Evolutionary conservation across 2,797 vertebrate genomes (phyloP), one percentile per base, ranked within the genome.

Genomic region (Urocyon cinereoargenteus): DNA sequence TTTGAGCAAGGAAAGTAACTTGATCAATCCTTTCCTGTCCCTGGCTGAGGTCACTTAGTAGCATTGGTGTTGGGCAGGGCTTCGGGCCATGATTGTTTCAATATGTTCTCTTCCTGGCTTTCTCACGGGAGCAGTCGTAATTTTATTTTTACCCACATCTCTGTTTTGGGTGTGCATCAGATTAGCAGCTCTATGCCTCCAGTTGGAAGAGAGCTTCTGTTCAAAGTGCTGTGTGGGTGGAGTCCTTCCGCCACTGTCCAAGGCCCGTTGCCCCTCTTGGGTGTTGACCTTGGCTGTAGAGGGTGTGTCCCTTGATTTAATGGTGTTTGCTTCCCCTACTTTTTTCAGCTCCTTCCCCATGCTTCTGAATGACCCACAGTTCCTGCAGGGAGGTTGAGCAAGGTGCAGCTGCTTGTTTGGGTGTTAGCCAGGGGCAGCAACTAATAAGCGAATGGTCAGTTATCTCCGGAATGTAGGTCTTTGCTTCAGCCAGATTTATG

Each of bases 111-210:
- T 97, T 97, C 96, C 92, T 97, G 94, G 85, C 90, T 94, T 96
- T 96, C 97, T 98, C 96, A 83, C 3, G 88, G 95, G 87, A 98
- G 90, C 66, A 86, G 87, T 91, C 36, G 36, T 92, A 82, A 83
- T 96, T 97, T 96, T 97, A 97, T 98, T 97, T 96, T 97, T 97
- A 96, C 94, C 85, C 95, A 97, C 51, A 21, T 95, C 45, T 92
- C 96, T 90, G 94, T 97, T 97, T 92, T 83, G 90, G 78, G 85
- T 79, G 10, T 97, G 68, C 1, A 12, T 95, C 98, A 92, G 82
- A 90, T 97, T 95, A 97, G 96, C 62, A 66, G 92, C 82, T 88
- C 82, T 92, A 0, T 89, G 85, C 86, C 83, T 96, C 45, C 62
- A 89, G 55, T 96, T 96, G 96, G 95, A 94, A 89, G 94, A 87